Base-by-base conservation (phyloP, 2,888 invertebrate species). In the Plagodis pulveraria region DNA sequence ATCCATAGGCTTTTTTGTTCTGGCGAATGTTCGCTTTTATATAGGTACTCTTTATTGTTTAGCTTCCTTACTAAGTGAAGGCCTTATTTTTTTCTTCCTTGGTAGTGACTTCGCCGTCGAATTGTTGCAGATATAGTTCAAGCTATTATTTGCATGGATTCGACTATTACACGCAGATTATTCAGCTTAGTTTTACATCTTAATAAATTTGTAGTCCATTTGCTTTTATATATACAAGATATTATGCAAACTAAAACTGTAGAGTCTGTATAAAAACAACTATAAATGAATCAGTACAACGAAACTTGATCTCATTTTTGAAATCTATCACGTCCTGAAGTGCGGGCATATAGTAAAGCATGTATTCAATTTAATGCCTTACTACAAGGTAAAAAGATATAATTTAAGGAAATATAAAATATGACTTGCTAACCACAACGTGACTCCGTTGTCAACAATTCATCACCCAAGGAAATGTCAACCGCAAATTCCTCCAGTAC, bases 381-480 rank as follows among this genome's bases (percentile, higher is more conserved):
- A 41, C n/a, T 7, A 0, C 5, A 11, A 10, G n/a, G 32, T 33
- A 7, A 10, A 41, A 41, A 7, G 40, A 5, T 11, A n/a, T 33
- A 33, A 41, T 40, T 49, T 45, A 34, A 49, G 10, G 6, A 22
- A 40, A 49, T 32, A 40, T 38, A 11, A 41, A 33, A 33, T 49
- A 11, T 8, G 4, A 10, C 10, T 0, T 10, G 32, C 32, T 49
- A 11, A 32, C 38, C 49, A 49, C 22, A 41, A 2, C n/a, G 6
- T 32, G 5, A n/a, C 40, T 0, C 22, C 1, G 4, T 22, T 22
- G 22, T 22, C 49, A 9, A 47, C 47, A 47, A 41, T n/a, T 7
- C 40, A 41, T 33, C 32, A 49, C 22, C 38, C 22, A 58, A 50
- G 50, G 54, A 54, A 54, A 54, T 54, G 45, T 50, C 36, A 41